phyloP scores from a whole-genome alignment of 2,888 invertebrate species.

The Sinodicranocentrus sp. region DNA sequence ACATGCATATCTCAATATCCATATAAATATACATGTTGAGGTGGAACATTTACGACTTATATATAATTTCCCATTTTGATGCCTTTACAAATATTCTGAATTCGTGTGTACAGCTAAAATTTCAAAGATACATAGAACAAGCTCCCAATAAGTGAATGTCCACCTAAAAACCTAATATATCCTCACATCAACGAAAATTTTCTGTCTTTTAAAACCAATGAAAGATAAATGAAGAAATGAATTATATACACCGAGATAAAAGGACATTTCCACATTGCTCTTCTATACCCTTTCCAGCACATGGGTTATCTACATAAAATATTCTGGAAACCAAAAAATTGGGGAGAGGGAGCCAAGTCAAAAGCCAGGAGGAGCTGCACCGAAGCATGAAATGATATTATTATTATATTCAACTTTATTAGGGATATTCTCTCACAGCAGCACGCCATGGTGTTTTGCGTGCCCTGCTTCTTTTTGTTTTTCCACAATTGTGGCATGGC shows the following conservation, averaged over 20 bases:
- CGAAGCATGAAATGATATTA: constrained; percentile 66
- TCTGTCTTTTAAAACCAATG: constrained; percentile 3
- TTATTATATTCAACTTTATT: constrained; percentile 41
- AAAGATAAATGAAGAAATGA: constrained; percentile 46
- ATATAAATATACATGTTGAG: too few relatives aligned
- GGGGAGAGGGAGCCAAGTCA: constrained; percentile 33
- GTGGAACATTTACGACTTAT: too few relatives aligned
- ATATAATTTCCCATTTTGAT: too few relatives aligned
- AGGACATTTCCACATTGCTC: background rate
- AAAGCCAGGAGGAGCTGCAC: constrained; percentile 43
- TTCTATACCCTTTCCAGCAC: background rate
- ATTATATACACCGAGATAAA: constrained; percentile 23
- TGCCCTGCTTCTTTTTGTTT: constrained; percentile 61
- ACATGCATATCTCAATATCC: too few relatives aligned
- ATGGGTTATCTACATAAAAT: constrained; percentile 54
- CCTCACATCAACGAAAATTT: too few relatives aligned
- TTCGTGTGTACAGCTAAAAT: too few relatives aligned
- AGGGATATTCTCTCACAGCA: constrained; percentile 1
- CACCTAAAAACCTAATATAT: too few relatives aligned
- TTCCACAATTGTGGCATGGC: constrained; percentile 54
- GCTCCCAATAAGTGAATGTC: too few relatives aligned
- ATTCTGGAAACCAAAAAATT: background rate
- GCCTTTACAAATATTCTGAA: too few relatives aligned
- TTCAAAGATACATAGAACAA: too few relatives aligned
- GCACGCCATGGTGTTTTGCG: constrained; percentile 36